Conservation (phyloP, 37 sponge, comb jelly and placozoan genomes). For the Amphimedon queenslandica region DNA sequence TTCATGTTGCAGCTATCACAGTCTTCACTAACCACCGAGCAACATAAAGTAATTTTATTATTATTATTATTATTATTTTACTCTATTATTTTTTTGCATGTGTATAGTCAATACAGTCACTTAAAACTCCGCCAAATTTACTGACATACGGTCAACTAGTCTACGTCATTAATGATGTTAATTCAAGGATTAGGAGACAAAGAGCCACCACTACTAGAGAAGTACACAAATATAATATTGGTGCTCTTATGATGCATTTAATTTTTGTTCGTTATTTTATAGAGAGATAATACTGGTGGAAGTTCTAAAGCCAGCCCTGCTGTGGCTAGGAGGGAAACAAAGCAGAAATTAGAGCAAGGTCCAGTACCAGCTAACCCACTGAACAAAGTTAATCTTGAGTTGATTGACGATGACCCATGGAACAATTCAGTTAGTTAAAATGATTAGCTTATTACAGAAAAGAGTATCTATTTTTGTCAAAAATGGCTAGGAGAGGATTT, state of each 20-base stretch:
- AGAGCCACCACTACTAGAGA: conserved; percentile 5
- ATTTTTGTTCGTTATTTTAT: too few species aligned
- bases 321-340: too few species aligned
- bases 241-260: too few species aligned
- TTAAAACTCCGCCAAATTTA: too few species aligned
- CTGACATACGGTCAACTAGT: conserved; percentile 45
- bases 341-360: too few species aligned
- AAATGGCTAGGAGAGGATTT: too few species aligned
- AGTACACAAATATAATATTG: background rate
- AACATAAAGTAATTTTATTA: conserved; percentile 3
- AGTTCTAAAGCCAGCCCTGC: too few species aligned
- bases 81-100: background rate
- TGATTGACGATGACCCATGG: conserved; percentile 1
- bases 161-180: conserved; percentile 44
- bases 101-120: too few species aligned
- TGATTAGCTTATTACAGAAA: too few species aligned
- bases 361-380: background rate
- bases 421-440: background rate
- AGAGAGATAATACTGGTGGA: too few species aligned
- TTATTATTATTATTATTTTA: background rate
- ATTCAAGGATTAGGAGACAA: conserved; percentile 24
- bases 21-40: background rate
- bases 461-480: too few species aligned
- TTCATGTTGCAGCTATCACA: conserved; percentile 18
- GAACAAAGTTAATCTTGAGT: background rate